A percentile compares a stretch with the other conserved stretches of the same genome.
Conservation (phyloP, 2,113 vertebrate species). For the Hippocampus mohnikei region DNA sequence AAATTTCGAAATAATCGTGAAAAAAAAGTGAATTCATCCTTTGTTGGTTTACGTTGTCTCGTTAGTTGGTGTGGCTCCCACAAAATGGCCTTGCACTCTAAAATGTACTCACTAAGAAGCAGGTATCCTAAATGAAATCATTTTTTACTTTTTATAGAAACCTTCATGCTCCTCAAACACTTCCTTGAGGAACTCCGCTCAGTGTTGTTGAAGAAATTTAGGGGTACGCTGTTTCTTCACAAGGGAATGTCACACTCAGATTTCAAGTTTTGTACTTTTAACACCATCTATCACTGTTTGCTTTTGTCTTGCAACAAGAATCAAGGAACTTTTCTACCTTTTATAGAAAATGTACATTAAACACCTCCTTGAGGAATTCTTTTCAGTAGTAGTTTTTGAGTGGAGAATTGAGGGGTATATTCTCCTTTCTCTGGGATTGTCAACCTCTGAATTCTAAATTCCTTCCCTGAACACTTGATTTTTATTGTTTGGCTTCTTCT, state of each 20-base stretch:
- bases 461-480: neutral
- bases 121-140: neutral
- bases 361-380: too few species aligned
- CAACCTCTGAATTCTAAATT: neutral
- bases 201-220: neutral
- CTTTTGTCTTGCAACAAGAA: too few species aligned
- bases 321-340: too few species aligned
- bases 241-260: neutral
- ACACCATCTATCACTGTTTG: too few species aligned
- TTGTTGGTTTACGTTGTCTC: slow-evolving; percentile 56
- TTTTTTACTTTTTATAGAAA: neutral
- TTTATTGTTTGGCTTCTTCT: neutral
- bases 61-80: neutral
- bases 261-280: neutral
- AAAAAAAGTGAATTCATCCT: slow-evolving; percentile 34
- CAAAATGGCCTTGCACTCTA: neutral
- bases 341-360: too few species aligned
- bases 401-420: too few species aligned
- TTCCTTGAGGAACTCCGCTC: neutral
- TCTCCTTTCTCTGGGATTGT: too few species aligned
- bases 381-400: too few species aligned
- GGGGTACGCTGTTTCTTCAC: neutral
- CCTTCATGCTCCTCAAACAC: neutral
- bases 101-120: neutral
- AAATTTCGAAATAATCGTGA: slow-evolving; percentile 21